These are phyloP conservation scores for Oxyscelio sp. DNA, from an alignment of 2,888 invertebrate species.

Conservation along the genomic window DNA sequence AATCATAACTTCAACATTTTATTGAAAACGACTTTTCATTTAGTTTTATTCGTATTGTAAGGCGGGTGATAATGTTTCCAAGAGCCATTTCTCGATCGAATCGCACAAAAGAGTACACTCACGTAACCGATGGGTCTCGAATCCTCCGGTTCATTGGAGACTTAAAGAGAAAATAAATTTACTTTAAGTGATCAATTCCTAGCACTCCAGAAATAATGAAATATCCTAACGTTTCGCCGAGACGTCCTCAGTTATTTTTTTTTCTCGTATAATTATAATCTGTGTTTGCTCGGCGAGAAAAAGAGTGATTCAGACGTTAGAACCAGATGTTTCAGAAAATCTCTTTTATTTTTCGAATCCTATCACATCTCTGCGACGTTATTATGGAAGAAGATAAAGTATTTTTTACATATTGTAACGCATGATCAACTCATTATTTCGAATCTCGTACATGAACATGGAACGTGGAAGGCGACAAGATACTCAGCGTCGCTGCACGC, in stretches of 20 bases:
- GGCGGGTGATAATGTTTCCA: too few species aligned
- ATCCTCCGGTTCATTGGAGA: too few species aligned
- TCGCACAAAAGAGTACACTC: too few species aligned
- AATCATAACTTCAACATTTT: too few species aligned
- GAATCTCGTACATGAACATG: not conserved
- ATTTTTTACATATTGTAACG: not conserved
- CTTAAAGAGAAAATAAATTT: too few species aligned
- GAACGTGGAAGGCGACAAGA: conserved; percentile 35
- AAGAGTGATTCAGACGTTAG: not conserved
- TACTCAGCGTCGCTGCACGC: conserved; percentile 1
- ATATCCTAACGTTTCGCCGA: not conserved
- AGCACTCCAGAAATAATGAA: not conserved
- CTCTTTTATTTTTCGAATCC: conserved; percentile 18
- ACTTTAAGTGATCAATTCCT: too few species aligned
- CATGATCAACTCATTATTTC: conserved; percentile 24
- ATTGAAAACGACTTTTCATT: too few species aligned
- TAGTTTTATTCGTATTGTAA: too few species aligned
- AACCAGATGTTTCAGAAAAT: conserved; percentile 38
- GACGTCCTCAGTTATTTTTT: not conserved
- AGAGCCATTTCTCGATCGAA: too few species aligned
- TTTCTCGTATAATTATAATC: conserved; percentile 21
- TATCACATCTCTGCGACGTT: conserved; percentile 11
- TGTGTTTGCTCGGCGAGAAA: conserved; percentile 15
- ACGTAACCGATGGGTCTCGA: too few species aligned
- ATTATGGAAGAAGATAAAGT: conserved; percentile 11